Percentiles rank a stretch among this genome's conserved stretches.
Evolutionary conservation across 1,140 invertebrate genomes (phyloP).

Genomic region (Bombus affinis): DNA sequence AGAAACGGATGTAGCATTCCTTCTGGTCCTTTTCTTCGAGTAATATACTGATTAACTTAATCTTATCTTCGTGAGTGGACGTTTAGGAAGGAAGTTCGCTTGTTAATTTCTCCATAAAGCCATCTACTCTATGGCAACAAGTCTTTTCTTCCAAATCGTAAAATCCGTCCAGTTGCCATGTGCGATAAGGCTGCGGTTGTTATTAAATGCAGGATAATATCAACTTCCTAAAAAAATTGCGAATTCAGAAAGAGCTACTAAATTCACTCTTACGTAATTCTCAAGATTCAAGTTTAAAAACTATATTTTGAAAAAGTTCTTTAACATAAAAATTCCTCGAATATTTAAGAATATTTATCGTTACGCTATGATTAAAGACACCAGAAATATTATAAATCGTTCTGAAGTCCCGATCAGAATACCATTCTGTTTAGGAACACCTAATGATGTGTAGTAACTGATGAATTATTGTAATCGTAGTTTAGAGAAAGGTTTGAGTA

Average conservation of each 20-base stretch:
- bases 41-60: not conserved
- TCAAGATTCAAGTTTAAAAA: not conserved
- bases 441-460: no score
- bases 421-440: no score
- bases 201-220: not conserved
- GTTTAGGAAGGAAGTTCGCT: not conserved
- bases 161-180: not conserved
- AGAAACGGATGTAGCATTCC: not conserved
- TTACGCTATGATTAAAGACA: not conserved
- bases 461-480: no score
- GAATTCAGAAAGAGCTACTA: no score
- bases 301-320: not conserved
- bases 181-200: not conserved
- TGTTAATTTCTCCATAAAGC: slow-evolving; percentile 1
- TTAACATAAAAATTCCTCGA: not conserved
- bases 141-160: not conserved
- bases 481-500: no score
- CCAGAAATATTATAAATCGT: not conserved
- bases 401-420: not conserved
- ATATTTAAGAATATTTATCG: not conserved
- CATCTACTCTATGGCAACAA: not conserved
- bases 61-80: not conserved
- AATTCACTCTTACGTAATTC: not conserved
- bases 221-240: no score
- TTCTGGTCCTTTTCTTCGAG: not conserved